Evolutionary conservation across 2,888 invertebrate genomes (phyloP), one percentile per base, ranked within the genome.

Genomic region (Sinelater perroti): DNA sequence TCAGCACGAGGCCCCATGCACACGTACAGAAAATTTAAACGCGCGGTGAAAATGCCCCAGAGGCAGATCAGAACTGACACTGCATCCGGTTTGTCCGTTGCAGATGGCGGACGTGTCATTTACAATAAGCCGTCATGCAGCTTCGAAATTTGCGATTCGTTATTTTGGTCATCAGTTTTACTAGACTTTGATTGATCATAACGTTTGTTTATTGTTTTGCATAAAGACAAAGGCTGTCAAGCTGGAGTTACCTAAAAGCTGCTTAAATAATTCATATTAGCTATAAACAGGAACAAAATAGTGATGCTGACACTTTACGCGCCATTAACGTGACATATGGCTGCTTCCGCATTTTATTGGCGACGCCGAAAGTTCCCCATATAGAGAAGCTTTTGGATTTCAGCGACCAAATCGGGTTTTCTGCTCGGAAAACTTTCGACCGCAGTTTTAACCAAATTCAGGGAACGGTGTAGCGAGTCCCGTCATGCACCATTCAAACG

Each of bases 401-500:
- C n/a, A n/a, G 8, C 1, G 20, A 38, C 1, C 11, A 33, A 13
- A 5, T 17, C 6, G 21, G 18, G 20, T 11, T 38, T 38, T 20
- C 21, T 28, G 5, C 20, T 6, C 21, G 18, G 5, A 10, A 38
- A 38, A 38, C 21, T 20, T 20, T n/a, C n/a, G n/a, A n/a, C n/a
- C 13, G 21, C 10, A 10, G 6, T 38, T 38, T 38, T 24, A 14
- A 26, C 24, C 17, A 28, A 40, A 31, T 51, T 51, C 40, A 14
- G 38, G 65, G 67, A 70, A 70, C 70, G 67, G 63, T 65, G 62
- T 63, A 63, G 67, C 69, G 44, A 24, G 20, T 14, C 56, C 49
- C 70, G 72, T 72, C 72, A 72, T 69, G 72, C 71, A 67, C 70
- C 68, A 72, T 73, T 72, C 74, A 72, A 66, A 69, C 63, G 73